Evolutionary conservation across 2,797 vertebrate genomes (phyloP).

Genomic region (Ctenochaetus hawaiiensis): DNA sequence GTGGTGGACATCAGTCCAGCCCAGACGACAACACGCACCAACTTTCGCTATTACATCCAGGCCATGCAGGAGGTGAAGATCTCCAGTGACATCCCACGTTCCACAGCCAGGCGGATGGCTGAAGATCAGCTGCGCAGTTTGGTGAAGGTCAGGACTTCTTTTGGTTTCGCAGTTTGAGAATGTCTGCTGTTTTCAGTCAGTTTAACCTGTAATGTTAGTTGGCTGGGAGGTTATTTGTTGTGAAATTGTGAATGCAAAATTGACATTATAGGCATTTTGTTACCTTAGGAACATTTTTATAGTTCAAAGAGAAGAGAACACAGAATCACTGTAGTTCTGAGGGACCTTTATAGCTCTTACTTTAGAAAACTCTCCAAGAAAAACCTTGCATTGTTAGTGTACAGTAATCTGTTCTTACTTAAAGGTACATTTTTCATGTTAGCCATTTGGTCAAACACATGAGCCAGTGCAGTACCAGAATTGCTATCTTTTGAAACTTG

Average conservation of each 20-base stretch:
- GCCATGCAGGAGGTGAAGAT: conserved; percentile 91
- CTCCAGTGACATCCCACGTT: conserved; percentile 87
- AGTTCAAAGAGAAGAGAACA: no score
- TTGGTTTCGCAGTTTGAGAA: background rate
- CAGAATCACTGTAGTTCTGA: no score
- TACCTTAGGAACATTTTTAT: no score
- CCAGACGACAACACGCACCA: conserved; percentile 68
- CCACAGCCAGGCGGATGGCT: conserved; percentile 90
- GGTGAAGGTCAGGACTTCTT: conserved; percentile 85
- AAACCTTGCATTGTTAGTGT: no score
- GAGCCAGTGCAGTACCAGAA: no score
- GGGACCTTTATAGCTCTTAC: no score
- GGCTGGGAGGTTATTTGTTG: background rate
- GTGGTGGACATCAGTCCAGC: conserved; percentile 92
- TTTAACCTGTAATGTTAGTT: background rate
- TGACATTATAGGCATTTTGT: no score
- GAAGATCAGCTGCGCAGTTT: conserved; percentile 88
- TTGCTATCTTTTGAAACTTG: no score
- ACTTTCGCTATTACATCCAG: conserved; percentile 87
- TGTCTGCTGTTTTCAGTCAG: background rate
- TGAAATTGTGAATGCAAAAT: background rate
- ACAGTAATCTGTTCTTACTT: no score
- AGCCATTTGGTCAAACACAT: no score
- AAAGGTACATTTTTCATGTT: no score
- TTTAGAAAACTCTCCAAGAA: no score